Evolutionary conservation across 2,888 invertebrate genomes (phyloP).

Genomic region (Eristalinus aeneus): DNA sequence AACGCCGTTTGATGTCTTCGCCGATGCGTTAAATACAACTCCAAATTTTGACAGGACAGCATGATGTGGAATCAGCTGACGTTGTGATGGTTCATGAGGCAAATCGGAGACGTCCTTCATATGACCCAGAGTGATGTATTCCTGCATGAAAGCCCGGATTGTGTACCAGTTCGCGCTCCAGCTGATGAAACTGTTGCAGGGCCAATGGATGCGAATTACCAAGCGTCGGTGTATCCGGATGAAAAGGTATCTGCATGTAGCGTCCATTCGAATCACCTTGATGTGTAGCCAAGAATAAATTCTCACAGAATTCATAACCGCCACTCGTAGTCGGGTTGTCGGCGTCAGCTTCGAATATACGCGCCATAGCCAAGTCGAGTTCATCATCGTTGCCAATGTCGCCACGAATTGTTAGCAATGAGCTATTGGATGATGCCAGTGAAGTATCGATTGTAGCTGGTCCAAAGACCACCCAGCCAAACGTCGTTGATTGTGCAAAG

Average conservation of each 20-base stretch:
- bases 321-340: too few species aligned
- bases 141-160: neutral
- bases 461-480: conserved; percentile 17
- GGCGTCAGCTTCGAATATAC: too few species aligned
- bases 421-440: neutral
- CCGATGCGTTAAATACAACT: conserved; percentile 13
- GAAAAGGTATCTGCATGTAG: too few species aligned
- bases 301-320: too few species aligned
- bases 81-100: neutral
- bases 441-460: neutral
- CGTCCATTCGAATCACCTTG: too few species aligned
- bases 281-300: too few species aligned
- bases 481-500: conserved; percentile 9
- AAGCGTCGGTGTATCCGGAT: too few species aligned
- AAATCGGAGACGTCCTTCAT: neutral
- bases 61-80: conserved; percentile 10
- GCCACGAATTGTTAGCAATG: conserved; percentile 16
- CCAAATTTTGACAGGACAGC: conserved; percentile 10
- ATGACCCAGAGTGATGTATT: neutral
- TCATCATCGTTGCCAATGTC: neutral
- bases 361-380: neutral
- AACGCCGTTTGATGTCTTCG: conserved; percentile 23
- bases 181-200: neutral
- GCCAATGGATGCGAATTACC: too few species aligned
- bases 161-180: neutral